Conservation (phyloP, 2,888 invertebrate species). For the Notodonta ziczac region DNA sequence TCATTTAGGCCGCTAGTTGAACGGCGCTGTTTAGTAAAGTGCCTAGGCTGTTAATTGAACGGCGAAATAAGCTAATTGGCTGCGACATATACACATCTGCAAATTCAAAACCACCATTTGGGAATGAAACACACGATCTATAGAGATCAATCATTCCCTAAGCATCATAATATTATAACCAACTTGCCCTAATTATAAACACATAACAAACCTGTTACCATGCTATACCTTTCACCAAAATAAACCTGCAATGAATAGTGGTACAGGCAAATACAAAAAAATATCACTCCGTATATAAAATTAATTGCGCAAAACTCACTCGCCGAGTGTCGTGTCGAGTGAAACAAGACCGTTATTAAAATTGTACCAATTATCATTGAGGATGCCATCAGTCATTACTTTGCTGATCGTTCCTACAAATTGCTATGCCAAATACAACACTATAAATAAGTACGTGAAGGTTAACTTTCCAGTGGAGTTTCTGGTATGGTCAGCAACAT, state of each 20-base stretch:
- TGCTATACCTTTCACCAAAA: not conserved
- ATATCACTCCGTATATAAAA: slow-evolving; percentile 5
- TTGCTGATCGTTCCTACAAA: slow-evolving; percentile 17
- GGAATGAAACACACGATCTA: too few species aligned
- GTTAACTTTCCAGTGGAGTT: not conserved
- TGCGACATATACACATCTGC: too few species aligned
- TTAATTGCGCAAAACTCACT: slow-evolving; percentile 1
- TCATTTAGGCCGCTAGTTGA: too few species aligned
- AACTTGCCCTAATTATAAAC: too few species aligned
- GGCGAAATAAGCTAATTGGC: too few species aligned
- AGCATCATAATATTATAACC: too few species aligned
- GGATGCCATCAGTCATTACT: slow-evolving; percentile 34
- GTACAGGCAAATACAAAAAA: slow-evolving; percentile 1
- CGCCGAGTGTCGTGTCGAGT: slow-evolving; percentile 9
- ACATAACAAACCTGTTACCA: too few species aligned
- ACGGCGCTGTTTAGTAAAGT: too few species aligned
- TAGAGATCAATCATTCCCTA: too few species aligned
- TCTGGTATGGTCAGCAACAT: slow-evolving; percentile 15
- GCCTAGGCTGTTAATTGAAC: too few species aligned
- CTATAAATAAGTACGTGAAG: not conserved
- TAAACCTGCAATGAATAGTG: not conserved
- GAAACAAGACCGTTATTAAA: slow-evolving; percentile 30
- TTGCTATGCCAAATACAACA: slow-evolving; percentile 11
- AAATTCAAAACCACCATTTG: too few species aligned
- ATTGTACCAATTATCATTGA: slow-evolving; percentile 41